phyloP scores from a whole-genome alignment of 2,113 vertebrate species.

The Panthera leo region DNA sequence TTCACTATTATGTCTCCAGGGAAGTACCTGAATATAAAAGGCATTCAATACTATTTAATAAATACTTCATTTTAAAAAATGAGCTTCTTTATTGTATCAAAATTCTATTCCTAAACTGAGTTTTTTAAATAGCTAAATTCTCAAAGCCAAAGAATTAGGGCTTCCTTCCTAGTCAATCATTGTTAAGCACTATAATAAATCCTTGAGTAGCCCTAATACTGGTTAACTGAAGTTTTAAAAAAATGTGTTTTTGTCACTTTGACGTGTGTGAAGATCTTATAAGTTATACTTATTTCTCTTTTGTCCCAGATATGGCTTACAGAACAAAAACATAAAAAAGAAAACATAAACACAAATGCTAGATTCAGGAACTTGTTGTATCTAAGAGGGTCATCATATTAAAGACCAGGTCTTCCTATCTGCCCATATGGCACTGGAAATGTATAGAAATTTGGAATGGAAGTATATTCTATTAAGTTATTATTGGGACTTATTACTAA shows the following conservation, averaged over 20 bases:
- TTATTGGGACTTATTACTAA: background rate
- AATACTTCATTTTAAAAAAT: background rate
- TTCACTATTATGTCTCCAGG: background rate
- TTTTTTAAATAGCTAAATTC: slow-evolving; percentile 2
- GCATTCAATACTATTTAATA: background rate
- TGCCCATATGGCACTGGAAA: background rate
- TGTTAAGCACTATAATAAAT: background rate
- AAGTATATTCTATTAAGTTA: background rate
- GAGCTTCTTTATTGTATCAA: background rate
- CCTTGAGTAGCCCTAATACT: background rate
- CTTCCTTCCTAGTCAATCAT: background rate
- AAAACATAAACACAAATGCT: background rate
- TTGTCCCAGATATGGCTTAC: background rate
- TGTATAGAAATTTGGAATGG: background rate
- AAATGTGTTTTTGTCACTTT: slow-evolving; percentile 36
- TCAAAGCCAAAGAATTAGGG: slow-evolving; percentile 16
- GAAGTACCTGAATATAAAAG: background rate
- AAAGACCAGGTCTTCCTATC: background rate
- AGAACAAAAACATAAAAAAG: background rate
- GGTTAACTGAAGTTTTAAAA: background rate
- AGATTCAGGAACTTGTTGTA: background rate
- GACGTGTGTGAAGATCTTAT: background rate
- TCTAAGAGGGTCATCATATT: background rate
- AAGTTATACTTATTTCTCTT: background rate
- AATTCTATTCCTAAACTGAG: background rate